Percentiles rank a stretch among this genome's conserved stretches.
Conservation (phyloP, 2,113 vertebrate species). For the Sakesphorus luctuosus region DNA sequence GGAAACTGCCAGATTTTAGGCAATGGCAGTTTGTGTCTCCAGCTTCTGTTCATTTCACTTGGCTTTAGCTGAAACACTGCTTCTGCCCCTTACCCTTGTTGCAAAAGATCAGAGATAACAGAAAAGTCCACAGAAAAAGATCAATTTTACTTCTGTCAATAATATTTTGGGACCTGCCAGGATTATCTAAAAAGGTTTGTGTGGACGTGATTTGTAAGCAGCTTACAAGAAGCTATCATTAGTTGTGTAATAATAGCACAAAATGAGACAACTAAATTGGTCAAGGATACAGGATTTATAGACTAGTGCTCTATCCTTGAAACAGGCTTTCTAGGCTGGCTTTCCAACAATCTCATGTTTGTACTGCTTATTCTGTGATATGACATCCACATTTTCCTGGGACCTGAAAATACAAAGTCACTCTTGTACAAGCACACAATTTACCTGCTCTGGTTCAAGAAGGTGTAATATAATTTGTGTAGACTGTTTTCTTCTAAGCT, state of each 20-base stretch:
- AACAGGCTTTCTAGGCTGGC: background rate
- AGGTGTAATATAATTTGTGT: background rate
- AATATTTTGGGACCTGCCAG: background rate
- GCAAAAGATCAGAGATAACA: background rate
- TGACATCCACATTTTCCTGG: slow-evolving; percentile 1
- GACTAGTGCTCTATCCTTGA: background rate
- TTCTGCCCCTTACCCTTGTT: background rate
- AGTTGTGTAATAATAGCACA: background rate
- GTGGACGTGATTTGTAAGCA: background rate
- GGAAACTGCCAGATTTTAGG: background rate
- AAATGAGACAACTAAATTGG: background rate
- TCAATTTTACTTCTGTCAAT: background rate
- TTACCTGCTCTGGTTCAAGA: background rate
- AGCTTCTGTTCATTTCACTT: background rate
- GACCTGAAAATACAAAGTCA: background rate
- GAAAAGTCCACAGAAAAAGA: background rate
- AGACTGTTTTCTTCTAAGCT: background rate
- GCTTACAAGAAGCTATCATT: background rate
- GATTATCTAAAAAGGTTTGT: background rate
- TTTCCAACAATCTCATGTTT: background rate
- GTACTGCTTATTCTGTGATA: background rate
- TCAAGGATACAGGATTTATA: background rate
- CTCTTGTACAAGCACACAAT: background rate
- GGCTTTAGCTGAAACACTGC: background rate
- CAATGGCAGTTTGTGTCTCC: background rate